phyloP scores from a whole-genome alignment of 2,113 vertebrate genomes.

The Burhinus bistriatus region DNA sequence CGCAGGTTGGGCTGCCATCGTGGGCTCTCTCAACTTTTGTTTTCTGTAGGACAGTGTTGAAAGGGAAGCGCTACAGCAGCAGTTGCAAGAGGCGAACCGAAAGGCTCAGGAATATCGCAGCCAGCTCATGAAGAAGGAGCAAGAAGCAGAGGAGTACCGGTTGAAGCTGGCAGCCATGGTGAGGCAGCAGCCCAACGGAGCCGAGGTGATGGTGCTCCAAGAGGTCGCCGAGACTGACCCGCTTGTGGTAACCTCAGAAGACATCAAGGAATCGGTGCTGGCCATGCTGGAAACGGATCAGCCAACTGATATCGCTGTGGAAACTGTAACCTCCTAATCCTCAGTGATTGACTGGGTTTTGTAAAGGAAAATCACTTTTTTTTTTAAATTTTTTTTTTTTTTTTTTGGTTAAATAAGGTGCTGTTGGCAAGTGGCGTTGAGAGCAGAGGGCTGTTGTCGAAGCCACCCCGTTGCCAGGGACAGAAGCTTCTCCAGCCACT shows the following conservation, averaged over 20 bases:
- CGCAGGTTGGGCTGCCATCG: neutral
- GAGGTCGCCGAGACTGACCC: slow-evolving; percentile 43
- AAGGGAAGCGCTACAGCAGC: slow-evolving; percentile 78
- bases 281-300: slow-evolving; percentile 41
- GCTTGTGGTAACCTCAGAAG: slow-evolving; percentile 74
- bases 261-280: slow-evolving; percentile 35
- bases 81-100: slow-evolving; percentile 82
- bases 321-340: slow-evolving; percentile 28
- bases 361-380: neutral
- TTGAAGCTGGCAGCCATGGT: slow-evolving; percentile 83
- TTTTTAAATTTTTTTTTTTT: neutral
- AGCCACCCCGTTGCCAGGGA: neutral
- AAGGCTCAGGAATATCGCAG: slow-evolving; percentile 84
- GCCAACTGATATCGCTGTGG: neutral
- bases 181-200: slow-evolving; percentile 66
- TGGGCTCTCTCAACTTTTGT: neutral
- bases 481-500: neutral
- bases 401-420: neutral
- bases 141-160: slow-evolving; percentile 85
- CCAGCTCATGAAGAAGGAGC: slow-evolving; percentile 85
- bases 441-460: neutral
- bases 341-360: neutral
- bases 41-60: slow-evolving; percentile 18
- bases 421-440: neutral
- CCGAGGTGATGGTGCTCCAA: slow-evolving; percentile 31